Evolutionary conservation across 1,140 invertebrate genomes (phyloP).

Genomic region (Carposina sasakii): DNA sequence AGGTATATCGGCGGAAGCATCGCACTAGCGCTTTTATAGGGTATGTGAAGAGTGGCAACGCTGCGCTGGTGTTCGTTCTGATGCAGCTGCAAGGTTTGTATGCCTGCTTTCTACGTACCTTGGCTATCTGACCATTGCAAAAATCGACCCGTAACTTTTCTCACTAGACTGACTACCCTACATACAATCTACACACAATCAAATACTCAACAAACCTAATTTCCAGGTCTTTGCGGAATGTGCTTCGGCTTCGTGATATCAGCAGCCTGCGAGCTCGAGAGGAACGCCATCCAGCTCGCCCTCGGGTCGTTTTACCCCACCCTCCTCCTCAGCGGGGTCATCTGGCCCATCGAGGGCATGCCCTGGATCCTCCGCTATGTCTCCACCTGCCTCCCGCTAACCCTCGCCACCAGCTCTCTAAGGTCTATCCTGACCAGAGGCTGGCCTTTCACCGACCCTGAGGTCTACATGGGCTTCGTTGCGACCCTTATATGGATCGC

Average conservation of each 20-base stretch:
- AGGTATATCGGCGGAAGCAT: too few species aligned
- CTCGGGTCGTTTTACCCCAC: conserved; percentile 96
- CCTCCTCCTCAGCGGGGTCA: conserved; percentile 91
- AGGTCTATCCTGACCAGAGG: conserved; percentile 92
- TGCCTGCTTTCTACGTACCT: too few species aligned
- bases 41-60: too few species aligned
- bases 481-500: conserved; percentile 91
- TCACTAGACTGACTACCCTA: too few species aligned
- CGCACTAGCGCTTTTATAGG: too few species aligned
- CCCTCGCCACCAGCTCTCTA: conserved; percentile 91
- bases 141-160: too few species aligned
- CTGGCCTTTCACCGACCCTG: conserved; percentile 86
- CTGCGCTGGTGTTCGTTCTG: too few species aligned
- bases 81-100: too few species aligned
- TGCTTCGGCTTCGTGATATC: conserved; percentile 96
- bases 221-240: conserved; percentile 88
- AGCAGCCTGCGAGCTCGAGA: conserved; percentile 91
- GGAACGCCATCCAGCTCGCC: conserved; percentile 94
- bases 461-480: conserved; percentile 92
- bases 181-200: too few species aligned
- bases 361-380: conserved; percentile 87
- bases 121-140: too few species aligned
- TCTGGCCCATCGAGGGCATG: conserved; percentile 93
- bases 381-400: conserved; percentile 89
- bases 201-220: too few species aligned